Percentiles rank a stretch among this genome's conserved stretches.
Evolutionary conservation across 2,888 invertebrate genomes (phyloP).

Genomic region (Cremastobaeus sp.): DNA sequence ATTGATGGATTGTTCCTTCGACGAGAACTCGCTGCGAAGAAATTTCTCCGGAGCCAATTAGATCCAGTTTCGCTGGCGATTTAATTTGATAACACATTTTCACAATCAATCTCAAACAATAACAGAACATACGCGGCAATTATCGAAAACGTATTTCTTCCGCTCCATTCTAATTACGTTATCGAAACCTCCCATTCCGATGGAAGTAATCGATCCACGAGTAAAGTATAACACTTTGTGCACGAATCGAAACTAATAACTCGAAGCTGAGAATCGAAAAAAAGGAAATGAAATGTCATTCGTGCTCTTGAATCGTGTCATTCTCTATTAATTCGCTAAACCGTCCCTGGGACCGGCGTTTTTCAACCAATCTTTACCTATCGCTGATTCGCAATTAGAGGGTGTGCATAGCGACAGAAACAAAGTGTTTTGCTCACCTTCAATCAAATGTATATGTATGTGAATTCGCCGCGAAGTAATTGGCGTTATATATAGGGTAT

Average conservation of each 20-base stretch:
- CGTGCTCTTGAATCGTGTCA: slow-evolving; percentile 6
- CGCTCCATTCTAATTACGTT: slow-evolving; percentile 15
- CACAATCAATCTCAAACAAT: slow-evolving; percentile 4
- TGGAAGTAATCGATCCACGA: slow-evolving; percentile 11
- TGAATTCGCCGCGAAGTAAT: too few species aligned
- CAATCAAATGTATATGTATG: too few species aligned
- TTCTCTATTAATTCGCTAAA: slow-evolving; percentile 8
- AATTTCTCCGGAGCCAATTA: too few species aligned
- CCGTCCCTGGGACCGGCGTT: too few species aligned
- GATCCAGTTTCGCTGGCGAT: neutral
- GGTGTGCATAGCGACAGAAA: too few species aligned
- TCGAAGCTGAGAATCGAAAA: neutral
- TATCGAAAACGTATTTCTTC: slow-evolving; percentile 27
- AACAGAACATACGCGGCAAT: neutral
- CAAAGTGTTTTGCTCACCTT: too few species aligned
- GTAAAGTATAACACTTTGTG: slow-evolving; percentile 7
- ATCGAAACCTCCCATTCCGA: slow-evolving; percentile 12
- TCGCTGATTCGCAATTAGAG: too few species aligned
- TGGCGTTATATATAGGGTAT: too few species aligned
- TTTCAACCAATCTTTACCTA: too few species aligned
- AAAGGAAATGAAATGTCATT: slow-evolving; percentile 3
- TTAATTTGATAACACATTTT: neutral
- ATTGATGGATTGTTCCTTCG: too few species aligned
- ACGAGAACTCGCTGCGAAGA: too few species aligned
- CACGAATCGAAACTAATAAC: slow-evolving; percentile 11